Evolutionary conservation across 1,140 invertebrate species (phyloP).

Genomic region (Trachelipus rathkii): DNA sequence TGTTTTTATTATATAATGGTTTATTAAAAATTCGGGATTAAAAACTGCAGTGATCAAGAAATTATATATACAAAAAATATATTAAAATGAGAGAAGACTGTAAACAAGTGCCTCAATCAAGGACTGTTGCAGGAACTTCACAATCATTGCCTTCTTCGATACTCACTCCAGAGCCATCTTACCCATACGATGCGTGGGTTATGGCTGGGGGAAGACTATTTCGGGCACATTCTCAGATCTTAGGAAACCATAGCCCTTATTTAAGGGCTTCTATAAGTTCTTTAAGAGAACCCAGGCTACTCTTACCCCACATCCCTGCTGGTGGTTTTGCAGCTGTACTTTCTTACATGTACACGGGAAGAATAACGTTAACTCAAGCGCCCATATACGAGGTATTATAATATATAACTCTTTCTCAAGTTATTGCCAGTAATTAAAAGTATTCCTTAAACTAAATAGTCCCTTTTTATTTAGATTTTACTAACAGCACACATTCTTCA

Average conservation of each 20-base stretch:
- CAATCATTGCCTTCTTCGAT: background rate
- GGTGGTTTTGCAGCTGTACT: constrained; percentile 68
- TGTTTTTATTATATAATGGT: too few relatives aligned
- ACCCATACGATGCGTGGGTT: constrained; percentile 37
- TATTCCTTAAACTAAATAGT: background rate
- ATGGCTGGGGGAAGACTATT: constrained; percentile 55
- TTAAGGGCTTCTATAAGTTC: constrained; percentile 55
- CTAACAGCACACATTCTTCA: constrained; percentile 68
- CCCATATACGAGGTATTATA: constrained; percentile 61
- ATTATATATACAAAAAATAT: too few relatives aligned
- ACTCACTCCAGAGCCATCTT: constrained; percentile 1
- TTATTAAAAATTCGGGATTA: too few relatives aligned
- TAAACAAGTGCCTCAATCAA: too few relatives aligned
- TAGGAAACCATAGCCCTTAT: constrained; percentile 69
- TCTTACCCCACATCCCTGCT: constrained; percentile 59
- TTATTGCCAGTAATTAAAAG: too few relatives aligned
- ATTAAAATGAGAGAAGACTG: too few relatives aligned
- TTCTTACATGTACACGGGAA: constrained; percentile 72
- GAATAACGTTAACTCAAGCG: constrained; percentile 62
- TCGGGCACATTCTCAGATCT: constrained; percentile 61
- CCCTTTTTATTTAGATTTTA: constrained; percentile 53
- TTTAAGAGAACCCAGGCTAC: constrained; percentile 51
- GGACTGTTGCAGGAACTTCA: too few relatives aligned
- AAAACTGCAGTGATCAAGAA: too few relatives aligned
- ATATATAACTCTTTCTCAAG: too few relatives aligned